phyloP scores from a whole-genome alignment of 2,888 invertebrate genomes.

The Cloeon dipterum region DNA sequence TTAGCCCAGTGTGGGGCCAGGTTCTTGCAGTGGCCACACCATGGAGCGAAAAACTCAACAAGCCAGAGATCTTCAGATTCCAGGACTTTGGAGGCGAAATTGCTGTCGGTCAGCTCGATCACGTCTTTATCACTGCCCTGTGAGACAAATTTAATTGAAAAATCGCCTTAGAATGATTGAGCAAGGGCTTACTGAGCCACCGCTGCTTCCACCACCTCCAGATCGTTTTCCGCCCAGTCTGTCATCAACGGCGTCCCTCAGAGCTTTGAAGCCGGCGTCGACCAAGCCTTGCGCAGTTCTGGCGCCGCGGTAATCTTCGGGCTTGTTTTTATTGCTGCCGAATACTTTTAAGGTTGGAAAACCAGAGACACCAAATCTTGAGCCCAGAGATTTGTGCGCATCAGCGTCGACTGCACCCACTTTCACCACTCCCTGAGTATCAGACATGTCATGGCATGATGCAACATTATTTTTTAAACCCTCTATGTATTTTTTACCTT shows the following conservation, averaged over 20 bases:
- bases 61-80: conserved; percentile 91
- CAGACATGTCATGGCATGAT: not conserved
- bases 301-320: conserved; percentile 62
- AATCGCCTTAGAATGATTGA: not conserved
- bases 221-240: conserved; percentile 36
- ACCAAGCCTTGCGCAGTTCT: conserved; percentile 70
- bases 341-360: conserved; percentile 96
- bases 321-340: conserved; percentile 55
- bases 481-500: conserved; percentile 45
- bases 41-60: conserved; percentile 93
- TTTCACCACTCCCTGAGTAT: conserved; percentile 60
- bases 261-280: conserved; percentile 61
- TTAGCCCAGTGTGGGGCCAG: conserved; percentile 90
- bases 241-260: conserved; percentile 45
- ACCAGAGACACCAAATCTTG: conserved; percentile 61
- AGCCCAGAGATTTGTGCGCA: conserved; percentile 56
- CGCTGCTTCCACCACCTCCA: conserved; percentile 8
- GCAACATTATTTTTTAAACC: conserved; percentile 6
- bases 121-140: conserved; percentile 32
- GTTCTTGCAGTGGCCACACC: conserved; percentile 95
- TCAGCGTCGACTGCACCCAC: conserved; percentile 89
- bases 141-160: not conserved
- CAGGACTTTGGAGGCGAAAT: conserved; percentile 80
- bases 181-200: conserved; percentile 3
- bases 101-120: conserved; percentile 81